Evolutionary conservation across 2,888 invertebrate genomes (phyloP).

Genomic region (Lysandra coridon): DNA sequence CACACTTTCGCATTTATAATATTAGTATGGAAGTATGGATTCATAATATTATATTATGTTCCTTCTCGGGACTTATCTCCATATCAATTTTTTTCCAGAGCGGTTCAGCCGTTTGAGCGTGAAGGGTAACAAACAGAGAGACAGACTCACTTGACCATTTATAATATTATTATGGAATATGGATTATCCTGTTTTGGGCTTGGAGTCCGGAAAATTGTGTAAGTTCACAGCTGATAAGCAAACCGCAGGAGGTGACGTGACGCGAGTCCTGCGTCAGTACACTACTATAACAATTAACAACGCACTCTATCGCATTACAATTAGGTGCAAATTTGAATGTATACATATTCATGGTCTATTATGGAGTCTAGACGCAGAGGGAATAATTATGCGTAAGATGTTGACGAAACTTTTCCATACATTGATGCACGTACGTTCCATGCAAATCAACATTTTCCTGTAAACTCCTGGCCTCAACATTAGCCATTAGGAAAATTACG

Average conservation of each 20-base stretch:
- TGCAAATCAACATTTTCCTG: neutral
- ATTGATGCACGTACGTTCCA: neutral
- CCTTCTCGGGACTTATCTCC: too few species aligned
- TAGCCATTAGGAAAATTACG: neutral
- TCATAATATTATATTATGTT: too few species aligned
- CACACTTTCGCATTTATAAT: too few species aligned
- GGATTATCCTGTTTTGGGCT: neutral
- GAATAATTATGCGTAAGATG: neutral
- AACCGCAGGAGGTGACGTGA: neutral
- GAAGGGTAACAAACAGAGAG: too few species aligned
- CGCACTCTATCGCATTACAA: conserved; percentile 7
- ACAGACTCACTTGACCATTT: too few species aligned
- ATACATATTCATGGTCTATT: neutral
- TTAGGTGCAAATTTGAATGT: conserved; percentile 6
- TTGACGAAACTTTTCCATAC: conserved; percentile 7
- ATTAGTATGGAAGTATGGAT: too few species aligned
- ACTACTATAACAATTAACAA: neutral
- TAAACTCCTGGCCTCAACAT: neutral
- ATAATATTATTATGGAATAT: too few species aligned
- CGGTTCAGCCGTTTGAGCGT: too few species aligned
- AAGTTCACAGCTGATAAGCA: neutral
- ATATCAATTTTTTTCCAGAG: too few species aligned
- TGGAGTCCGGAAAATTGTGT: neutral
- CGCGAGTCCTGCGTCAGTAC: conserved; percentile 17
- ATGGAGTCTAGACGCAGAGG: neutral